phyloP scores from a whole-genome alignment of 2,888 invertebrate species.

The Homarus gammarus region DNA sequence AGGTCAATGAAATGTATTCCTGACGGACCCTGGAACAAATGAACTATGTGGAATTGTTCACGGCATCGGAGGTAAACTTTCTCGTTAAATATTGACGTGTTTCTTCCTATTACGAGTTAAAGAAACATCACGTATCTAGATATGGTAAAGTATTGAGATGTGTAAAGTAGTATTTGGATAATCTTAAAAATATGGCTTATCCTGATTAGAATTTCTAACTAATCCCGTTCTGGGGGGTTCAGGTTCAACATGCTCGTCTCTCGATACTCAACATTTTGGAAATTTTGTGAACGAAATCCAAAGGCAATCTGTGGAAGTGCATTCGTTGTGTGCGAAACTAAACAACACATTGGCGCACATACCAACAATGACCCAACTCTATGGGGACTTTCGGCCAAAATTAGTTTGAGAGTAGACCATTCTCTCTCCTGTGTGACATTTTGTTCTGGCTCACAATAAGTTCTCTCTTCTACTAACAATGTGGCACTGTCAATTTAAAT shows the following conservation, averaged over 20 bases:
- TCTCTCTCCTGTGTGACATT: constrained; percentile 60
- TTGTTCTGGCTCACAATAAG: constrained; percentile 52
- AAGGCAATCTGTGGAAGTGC: constrained; percentile 47
- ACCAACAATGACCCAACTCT: constrained; percentile 51
- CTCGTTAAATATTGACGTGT: background rate
- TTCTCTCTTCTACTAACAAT: constrained; percentile 28
- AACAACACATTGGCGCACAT: constrained; percentile 53
- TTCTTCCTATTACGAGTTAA: background rate
- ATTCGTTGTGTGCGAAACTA: constrained; percentile 52
- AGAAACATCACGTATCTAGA: too few relatives aligned
- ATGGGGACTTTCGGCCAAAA: constrained; percentile 57
- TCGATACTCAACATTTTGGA: background rate
- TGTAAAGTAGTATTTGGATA: too few relatives aligned
- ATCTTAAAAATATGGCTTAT: too few relatives aligned
- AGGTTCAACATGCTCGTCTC: background rate
- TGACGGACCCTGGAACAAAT: constrained; percentile 55
- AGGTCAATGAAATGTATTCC: constrained; percentile 68
- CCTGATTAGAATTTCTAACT: too few relatives aligned
- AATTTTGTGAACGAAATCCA: constrained; percentile 36
- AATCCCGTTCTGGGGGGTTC: too few relatives aligned
- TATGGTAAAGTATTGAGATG: too few relatives aligned
- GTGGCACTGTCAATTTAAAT: constrained; percentile 13
- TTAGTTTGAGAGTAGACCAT: constrained; percentile 67
- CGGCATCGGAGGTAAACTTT: constrained; percentile 9
- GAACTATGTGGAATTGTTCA: constrained; percentile 63